Base-by-base conservation (phyloP, 2,888 invertebrate species). In the Nematopogon swammerdamellus region DNA sequence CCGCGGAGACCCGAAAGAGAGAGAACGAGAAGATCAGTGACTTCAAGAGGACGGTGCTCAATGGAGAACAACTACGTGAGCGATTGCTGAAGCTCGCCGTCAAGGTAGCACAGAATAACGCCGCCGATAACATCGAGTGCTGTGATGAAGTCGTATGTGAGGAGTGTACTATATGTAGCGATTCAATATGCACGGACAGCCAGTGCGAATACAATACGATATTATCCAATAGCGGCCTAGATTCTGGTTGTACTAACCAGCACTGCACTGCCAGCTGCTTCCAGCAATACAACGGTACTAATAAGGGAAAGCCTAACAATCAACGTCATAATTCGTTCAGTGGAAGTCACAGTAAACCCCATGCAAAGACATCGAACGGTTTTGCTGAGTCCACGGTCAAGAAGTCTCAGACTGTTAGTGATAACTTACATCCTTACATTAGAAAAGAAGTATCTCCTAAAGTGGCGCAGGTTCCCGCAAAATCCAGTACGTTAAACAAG, bases 1-100 rank as follows among this genome's bases (percentile, higher is more conserved):
- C 36, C 3, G n/a, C 14, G 3, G 36, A 14, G 49, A 45, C 59
- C 18, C 58, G 60, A 53, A 70, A 67, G 56, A 42, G 54, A 30
- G 70, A 72, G 49, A 62, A 64, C 49, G 74, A 76, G 60, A 63
- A 68, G 44, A 70, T 75, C 53, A 70, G 66, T 53, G 76, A 77
- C 51, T 74, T 79, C 50, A 80, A 75, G 63, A 68, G 70, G 60
- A 77, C 74, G 43, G 71, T 81, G 36, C 67, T 85, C 0, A 85
- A 87, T 50, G 85, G 85, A 17, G 87, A 87, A 56, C 87, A 87
- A 58, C 65, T 88, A 47, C 69, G 87, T 51, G 82, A 86, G 55
- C 84, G 85, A 43, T 67, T 88, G 18, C 75, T 87, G 57, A 86
- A 85, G 63, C 75, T 88, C 54, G 83, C 82, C 3, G 76, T 82